Evolutionary conservation across 2,888 invertebrate genomes (phyloP).

Genomic region (Trachelus iudaicus): DNA sequence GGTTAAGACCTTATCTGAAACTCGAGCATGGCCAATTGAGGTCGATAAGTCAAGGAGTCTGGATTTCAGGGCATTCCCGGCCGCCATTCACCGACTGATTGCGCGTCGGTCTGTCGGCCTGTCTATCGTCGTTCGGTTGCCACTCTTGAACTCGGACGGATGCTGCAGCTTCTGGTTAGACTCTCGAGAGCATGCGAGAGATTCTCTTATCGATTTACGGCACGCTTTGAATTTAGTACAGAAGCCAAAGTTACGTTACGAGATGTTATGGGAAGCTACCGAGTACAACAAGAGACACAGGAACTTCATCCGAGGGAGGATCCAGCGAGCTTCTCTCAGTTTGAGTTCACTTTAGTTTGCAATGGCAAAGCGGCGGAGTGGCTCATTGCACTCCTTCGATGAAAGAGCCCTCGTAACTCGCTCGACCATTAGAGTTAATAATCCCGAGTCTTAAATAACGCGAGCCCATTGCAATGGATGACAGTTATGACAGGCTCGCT

Average conservation of each 20-base stretch:
- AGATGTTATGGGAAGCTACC: neutral
- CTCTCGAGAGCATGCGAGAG: conserved; percentile 20
- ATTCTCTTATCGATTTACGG: conserved; percentile 47
- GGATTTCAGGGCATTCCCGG: neutral
- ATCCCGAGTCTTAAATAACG: conserved; percentile 53
- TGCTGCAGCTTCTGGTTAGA: conserved; percentile 23
- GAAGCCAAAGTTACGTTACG: neutral
- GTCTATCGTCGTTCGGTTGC: neutral
- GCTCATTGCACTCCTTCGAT: neutral
- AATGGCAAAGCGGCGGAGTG: neutral
- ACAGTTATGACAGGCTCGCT: conserved; percentile 54
- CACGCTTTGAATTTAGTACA: conserved; percentile 45
- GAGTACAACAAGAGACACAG: neutral
- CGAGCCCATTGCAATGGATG: conserved; percentile 39
- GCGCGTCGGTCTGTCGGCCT: neutral
- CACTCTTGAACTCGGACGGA: neutral
- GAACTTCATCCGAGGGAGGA: neutral
- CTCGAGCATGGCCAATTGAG: neutral
- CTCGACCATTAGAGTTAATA: conserved; percentile 52
- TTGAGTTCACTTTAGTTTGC: conserved; percentile 14
- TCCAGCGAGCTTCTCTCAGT: conserved; percentile 33
- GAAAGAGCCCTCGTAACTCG: conserved; percentile 20
- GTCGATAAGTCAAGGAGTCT: conserved; percentile 10
- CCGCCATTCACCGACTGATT: neutral
- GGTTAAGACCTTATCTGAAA: neutral